Conservation (phyloP, 2,113 vertebrate genomes). For the Hippocampus guttulatus region DNA sequence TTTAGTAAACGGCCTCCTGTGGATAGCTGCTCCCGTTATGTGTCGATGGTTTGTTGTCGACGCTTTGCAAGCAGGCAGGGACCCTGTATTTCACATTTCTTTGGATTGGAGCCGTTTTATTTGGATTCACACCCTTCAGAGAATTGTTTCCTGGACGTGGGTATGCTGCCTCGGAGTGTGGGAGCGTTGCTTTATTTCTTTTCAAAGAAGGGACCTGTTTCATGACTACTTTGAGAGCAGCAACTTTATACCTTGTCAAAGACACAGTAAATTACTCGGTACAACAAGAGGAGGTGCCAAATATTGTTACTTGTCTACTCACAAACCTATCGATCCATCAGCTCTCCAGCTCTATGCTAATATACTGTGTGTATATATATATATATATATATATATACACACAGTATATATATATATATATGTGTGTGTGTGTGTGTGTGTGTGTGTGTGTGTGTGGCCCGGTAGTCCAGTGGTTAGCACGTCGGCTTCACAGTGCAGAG, state of each 20-base stretch:
- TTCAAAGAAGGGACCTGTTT: not conserved
- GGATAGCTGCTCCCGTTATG: not conserved
- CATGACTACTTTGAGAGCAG: not conserved
- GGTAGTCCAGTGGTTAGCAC: too few species aligned
- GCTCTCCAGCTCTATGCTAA: too few species aligned
- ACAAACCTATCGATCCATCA: too few species aligned
- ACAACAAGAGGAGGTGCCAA: too few species aligned
- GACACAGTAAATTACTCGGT: not conserved
- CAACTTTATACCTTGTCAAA: not conserved
- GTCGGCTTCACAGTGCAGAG: too few species aligned
- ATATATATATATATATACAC: too few species aligned
- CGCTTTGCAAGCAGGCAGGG: not conserved
- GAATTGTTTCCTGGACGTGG: not conserved
- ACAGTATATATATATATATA: too few species aligned
- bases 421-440: too few species aligned
- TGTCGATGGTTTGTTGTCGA: not conserved
- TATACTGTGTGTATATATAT: too few species aligned
- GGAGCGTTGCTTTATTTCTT: not conserved
- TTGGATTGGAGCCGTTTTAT: not conserved
- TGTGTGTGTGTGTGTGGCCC: too few species aligned
- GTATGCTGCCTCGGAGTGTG: not conserved
- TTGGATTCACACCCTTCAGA: not conserved
- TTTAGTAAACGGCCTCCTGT: not conserved
- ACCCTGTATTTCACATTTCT: not conserved
- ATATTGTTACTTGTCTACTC: too few species aligned